A percentile compares a stretch with the other conserved stretches of the same genome.
Evolutionary conservation across 2,113 vertebrate species (phyloP).

Genomic region (Aphyosemion australe): DNA sequence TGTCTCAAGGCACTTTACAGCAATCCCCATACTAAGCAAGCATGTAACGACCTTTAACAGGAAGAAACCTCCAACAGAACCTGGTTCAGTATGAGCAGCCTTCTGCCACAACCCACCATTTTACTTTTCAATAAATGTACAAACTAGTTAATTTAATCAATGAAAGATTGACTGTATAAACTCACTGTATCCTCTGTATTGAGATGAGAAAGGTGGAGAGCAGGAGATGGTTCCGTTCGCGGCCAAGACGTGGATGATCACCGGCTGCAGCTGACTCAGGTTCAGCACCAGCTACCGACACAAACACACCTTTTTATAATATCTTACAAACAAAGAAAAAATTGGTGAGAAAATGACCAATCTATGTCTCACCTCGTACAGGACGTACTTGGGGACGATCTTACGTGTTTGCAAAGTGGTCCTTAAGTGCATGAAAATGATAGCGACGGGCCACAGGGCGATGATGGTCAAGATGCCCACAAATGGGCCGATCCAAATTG

Average conservation of each 20-base stretch:
- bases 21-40: no score
- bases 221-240: slow-evolving; percentile 77
- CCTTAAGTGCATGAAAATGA: slow-evolving; percentile 84
- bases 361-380: slow-evolving; percentile 82
- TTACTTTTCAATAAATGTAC: no score
- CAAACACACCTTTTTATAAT: slow-evolving; percentile 13
- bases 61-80: no score
- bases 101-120: no score
- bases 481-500: slow-evolving; percentile 83
- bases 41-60: no score
- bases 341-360: not conserved
- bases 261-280: slow-evolving; percentile 84
- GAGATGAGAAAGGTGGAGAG: slow-evolving; percentile 81
- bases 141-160: not conserved
- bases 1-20: no score
- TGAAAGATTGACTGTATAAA: not conserved
- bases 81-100: no score
- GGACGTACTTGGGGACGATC: slow-evolving; percentile 87
- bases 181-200: slow-evolving; percentile 84
- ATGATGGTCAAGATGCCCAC: slow-evolving; percentile 83
- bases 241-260: slow-evolving; percentile 84
- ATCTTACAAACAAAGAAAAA: not conserved
- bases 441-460: slow-evolving; percentile 86
- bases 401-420: slow-evolving; percentile 77
- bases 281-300: slow-evolving; percentile 81